These are phyloP conservation scores for Eubasilissa regina DNA, from an alignment of 1,140 invertebrate species.

Conservation along the genomic window DNA sequence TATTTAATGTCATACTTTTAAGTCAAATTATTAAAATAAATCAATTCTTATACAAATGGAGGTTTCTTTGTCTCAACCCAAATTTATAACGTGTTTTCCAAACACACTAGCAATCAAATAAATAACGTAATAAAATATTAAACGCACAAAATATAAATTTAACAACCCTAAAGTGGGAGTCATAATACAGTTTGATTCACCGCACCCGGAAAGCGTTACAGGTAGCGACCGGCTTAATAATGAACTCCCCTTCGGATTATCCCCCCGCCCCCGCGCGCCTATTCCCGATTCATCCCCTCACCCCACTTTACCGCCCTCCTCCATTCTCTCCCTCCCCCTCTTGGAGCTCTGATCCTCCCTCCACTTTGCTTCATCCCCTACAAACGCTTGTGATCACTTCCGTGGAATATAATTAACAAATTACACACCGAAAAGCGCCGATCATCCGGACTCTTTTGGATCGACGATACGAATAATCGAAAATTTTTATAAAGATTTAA, in stretches of 20 bases:
- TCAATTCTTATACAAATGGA: too few relatives aligned
- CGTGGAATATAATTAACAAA: constrained; percentile 36
- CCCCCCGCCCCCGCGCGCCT: constrained; percentile 3
- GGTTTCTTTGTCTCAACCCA: too few relatives aligned
- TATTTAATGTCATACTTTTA: too few relatives aligned
- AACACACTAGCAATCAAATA: too few relatives aligned
- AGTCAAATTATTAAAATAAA: too few relatives aligned
- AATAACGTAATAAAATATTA: too few relatives aligned
- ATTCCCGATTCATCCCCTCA: too few relatives aligned
- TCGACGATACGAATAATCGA: too few relatives aligned
- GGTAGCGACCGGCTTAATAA: constrained; percentile 53
- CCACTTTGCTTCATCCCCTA: background rate
- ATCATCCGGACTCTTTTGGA: too few relatives aligned
- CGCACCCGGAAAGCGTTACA: constrained; percentile 49
- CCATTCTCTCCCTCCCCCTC: background rate
- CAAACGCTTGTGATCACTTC: constrained; percentile 28
- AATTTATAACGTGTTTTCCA: too few relatives aligned
- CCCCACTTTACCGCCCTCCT: background rate
- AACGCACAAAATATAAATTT: background rate
- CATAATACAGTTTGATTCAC: constrained; percentile 45
- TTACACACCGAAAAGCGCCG: background rate
- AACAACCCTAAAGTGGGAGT: constrained; percentile 35
- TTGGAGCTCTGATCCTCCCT: background rate
- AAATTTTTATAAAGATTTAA: too few relatives aligned
- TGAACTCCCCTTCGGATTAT: constrained; percentile 34